These are phyloP conservation scores for Lottia scabra DNA, from an alignment of 2,888 invertebrate species.

Conservation along the genomic window DNA sequence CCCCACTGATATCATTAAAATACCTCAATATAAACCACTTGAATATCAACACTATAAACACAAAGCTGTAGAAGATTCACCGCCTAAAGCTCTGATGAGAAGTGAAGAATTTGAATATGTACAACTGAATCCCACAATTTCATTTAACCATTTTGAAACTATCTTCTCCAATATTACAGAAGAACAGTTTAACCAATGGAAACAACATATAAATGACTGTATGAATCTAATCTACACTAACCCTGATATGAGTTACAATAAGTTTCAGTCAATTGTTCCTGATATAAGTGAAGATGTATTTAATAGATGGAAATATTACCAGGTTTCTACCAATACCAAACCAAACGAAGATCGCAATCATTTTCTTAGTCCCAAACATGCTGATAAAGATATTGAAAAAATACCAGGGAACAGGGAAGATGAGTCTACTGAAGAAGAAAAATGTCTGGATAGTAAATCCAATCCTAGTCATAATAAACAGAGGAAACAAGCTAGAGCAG, in stretches of 20 bases:
- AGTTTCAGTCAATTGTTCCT: slow-evolving; percentile 15
- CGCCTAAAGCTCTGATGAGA: background rate
- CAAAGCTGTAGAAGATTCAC: background rate
- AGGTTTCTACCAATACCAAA: background rate
- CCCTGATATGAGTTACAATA: background rate
- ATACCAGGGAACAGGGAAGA: background rate
- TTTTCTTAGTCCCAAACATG: background rate
- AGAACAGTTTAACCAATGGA: slow-evolving; percentile 37
- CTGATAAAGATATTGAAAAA: background rate
- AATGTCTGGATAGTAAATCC: background rate
- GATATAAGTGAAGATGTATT: slow-evolving; percentile 36
- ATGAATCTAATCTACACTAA: background rate
- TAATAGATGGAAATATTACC: slow-evolving; percentile 24
- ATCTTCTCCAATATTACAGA: slow-evolving; percentile 32
- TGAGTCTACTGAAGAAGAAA: background rate
- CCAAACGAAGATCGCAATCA: background rate
- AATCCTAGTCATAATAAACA: background rate
- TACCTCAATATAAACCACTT: slow-evolving; percentile 3
- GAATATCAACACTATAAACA: background rate
- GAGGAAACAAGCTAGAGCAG: slow-evolving; percentile 16
- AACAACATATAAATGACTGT: slow-evolving; percentile 17
- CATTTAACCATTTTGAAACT: slow-evolving; percentile 27
- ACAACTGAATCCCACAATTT: slow-evolving; percentile 28
- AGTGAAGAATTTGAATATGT: slow-evolving; percentile 31
- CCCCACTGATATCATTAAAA: background rate